Conservation (phyloP, 2,797 vertebrate species). For the Coregonus suidteri region DNA sequence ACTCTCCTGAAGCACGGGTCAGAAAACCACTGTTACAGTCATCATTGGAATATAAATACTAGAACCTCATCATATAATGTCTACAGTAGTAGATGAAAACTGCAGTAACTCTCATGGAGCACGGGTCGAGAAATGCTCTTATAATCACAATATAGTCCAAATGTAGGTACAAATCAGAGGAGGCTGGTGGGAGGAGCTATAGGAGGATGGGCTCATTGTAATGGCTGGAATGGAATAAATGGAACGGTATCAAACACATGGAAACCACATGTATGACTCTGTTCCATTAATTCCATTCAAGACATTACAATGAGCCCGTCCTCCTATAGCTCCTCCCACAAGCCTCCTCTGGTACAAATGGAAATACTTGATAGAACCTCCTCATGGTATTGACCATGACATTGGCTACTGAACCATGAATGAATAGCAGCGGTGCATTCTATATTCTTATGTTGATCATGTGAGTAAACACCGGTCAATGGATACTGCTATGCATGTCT, state of each 20-base stretch:
- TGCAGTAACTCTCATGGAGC: not conserved
- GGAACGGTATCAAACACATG: too few relatives aligned
- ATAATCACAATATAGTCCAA: not conserved
- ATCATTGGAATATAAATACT: not conserved
- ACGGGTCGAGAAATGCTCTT: conserved; percentile 30
- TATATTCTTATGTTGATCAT: not conserved
- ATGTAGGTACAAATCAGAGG: too few relatives aligned
- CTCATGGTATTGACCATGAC: not conserved
- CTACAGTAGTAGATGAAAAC: not conserved
- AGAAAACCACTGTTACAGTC: not conserved
- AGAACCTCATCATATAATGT: not conserved
- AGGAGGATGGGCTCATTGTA: too few relatives aligned
- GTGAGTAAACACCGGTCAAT: not conserved
- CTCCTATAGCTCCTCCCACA: too few relatives aligned
- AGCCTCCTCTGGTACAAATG: not conserved
- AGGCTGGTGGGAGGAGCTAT: too few relatives aligned
- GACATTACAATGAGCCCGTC: too few relatives aligned
- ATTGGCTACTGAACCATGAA: not conserved
- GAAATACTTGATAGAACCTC: not conserved
- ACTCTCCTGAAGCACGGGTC: conserved; percentile 84
- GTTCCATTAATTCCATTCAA: too few relatives aligned
- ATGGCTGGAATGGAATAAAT: too few relatives aligned
- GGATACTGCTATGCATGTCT: not conserved
- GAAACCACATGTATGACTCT: too few relatives aligned
- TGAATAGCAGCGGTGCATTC: not conserved